These are phyloP conservation scores for Agrotis ipsilon DNA, from an alignment of 2,888 invertebrate genomes.

Conservation along the genomic window DNA sequence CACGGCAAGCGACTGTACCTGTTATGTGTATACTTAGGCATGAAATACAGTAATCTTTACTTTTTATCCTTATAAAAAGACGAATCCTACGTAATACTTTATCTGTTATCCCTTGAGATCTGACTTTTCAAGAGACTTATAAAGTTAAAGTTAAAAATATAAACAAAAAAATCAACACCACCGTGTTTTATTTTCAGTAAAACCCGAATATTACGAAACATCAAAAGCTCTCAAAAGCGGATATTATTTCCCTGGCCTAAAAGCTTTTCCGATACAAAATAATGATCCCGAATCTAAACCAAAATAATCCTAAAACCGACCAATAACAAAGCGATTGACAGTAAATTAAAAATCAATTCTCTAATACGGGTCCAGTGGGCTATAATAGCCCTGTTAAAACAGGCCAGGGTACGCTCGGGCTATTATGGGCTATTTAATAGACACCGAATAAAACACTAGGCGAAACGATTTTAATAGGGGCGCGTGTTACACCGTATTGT, in stretches of 20 bases:
- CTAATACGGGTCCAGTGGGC: constrained; percentile 43
- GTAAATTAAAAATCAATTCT: constrained; percentile 70
- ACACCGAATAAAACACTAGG: constrained; percentile 75
- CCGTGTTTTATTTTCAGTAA: background rate
- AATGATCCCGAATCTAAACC: constrained; percentile 10
- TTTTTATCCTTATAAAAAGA: too few species aligned
- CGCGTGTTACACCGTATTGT: constrained; percentile 66
- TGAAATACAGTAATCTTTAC: too few species aligned
- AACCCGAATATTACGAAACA: too few species aligned
- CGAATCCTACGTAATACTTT: too few species aligned
- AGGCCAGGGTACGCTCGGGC: constrained; percentile 61
- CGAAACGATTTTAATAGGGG: constrained; percentile 59
- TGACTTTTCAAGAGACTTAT: too few species aligned
- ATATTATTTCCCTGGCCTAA: background rate
- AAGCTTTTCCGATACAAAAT: constrained; percentile 9
- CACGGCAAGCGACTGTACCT: too few species aligned
- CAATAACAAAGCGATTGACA: constrained; percentile 23
- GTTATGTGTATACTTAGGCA: too few species aligned
- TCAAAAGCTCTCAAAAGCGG: background rate
- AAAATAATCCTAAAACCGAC: constrained; percentile 26
- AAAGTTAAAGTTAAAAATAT: too few species aligned
- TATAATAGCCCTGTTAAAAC: constrained; percentile 54
- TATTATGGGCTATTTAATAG: constrained; percentile 73
- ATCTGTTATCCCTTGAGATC: too few species aligned
- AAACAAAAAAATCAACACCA: too few species aligned